A percentile compares a stretch with the other conserved stretches of the same genome.
phyloP scores from a whole-genome alignment of 2,888 invertebrate genomes.

The Octodonta nipae region DNA sequence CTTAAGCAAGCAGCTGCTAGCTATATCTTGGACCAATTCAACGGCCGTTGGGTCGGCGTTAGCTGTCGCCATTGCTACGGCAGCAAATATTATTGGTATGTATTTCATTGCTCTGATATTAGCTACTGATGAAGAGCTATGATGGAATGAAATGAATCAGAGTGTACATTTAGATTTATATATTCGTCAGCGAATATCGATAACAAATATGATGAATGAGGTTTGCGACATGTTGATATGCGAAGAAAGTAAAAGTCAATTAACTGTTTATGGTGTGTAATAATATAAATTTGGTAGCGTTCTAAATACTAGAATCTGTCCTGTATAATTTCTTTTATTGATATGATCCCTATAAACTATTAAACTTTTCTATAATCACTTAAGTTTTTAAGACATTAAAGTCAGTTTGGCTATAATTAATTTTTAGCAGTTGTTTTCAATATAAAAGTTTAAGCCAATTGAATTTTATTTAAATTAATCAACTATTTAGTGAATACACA shows the following conservation, averaged over 20 bases:
- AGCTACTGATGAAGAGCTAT: slow-evolving; percentile 6
- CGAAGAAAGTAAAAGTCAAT: slow-evolving; percentile 27
- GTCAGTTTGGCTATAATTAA: no score
- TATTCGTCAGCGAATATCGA: slow-evolving; percentile 8
- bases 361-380: no score
- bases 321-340: no score
- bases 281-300: no score
- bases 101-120: slow-evolving; percentile 9
- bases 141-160: slow-evolving; percentile 8
- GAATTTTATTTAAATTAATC: no score
- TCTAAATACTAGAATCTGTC: no score
- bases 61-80: slow-evolving; percentile 7
- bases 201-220: slow-evolving; percentile 7
- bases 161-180: slow-evolving; percentile 9
- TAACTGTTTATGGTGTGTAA: no score
- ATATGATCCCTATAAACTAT: no score
- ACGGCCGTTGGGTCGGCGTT: slow-evolving; percentile 40
- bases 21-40: slow-evolving; percentile 51
- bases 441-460: no score
- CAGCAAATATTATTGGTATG: slow-evolving; percentile 2
- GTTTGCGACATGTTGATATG: slow-evolving; percentile 8
- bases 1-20: slow-evolving; percentile 52
- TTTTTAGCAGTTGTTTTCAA: no score
- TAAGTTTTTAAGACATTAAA: no score
- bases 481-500: no score